Percentiles rank a stretch among this genome's conserved stretches.
Evolutionary conservation across 2,797 vertebrate genomes (phyloP).

Genomic region (Chromobotia macracanthus): DNA sequence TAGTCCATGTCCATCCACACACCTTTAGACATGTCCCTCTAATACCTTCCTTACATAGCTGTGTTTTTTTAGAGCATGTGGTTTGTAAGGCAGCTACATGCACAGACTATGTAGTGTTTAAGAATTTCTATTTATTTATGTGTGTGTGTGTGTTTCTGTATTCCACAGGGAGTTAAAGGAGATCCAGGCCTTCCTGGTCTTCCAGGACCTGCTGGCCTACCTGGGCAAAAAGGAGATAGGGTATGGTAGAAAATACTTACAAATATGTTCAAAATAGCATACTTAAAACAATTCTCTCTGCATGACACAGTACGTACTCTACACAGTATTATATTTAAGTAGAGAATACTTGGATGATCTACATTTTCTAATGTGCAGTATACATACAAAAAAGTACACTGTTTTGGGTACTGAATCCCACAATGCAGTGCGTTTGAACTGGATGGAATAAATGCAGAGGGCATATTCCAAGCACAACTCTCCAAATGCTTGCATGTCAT

Average conservation of each 20-base stretch:
- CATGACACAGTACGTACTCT: too few relatives aligned
- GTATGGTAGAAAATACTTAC: slow-evolving; percentile 75
- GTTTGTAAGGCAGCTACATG: slow-evolving; percentile 40
- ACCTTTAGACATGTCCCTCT: slow-evolving; percentile 42
- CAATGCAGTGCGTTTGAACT: too few relatives aligned
- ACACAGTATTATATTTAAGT: too few relatives aligned
- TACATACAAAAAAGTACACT: too few relatives aligned
- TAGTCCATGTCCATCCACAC: slow-evolving; percentile 59
- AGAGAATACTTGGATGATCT: not conserved
- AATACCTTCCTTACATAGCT: slow-evolving; percentile 25
- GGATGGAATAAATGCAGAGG: too few relatives aligned
- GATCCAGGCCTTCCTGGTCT: slow-evolving; percentile 88
- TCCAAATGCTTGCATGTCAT: too few relatives aligned
- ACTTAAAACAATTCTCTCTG: not conserved
- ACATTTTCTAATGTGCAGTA: not conserved
- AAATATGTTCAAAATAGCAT: not conserved
- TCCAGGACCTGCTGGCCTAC: slow-evolving; percentile 88
- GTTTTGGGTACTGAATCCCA: too few relatives aligned
- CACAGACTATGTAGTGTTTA: slow-evolving; percentile 61
- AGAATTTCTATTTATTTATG: slow-evolving; percentile 55
- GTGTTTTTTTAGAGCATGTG: slow-evolving; percentile 46
- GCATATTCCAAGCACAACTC: too few relatives aligned
- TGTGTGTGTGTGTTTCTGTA: slow-evolving; percentile 36
- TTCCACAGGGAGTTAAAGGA: slow-evolving; percentile 86
- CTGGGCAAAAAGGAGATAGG: slow-evolving; percentile 88